phyloP scores from a whole-genome alignment of 2,797 vertebrate species.

The Cygnus olor region DNA sequence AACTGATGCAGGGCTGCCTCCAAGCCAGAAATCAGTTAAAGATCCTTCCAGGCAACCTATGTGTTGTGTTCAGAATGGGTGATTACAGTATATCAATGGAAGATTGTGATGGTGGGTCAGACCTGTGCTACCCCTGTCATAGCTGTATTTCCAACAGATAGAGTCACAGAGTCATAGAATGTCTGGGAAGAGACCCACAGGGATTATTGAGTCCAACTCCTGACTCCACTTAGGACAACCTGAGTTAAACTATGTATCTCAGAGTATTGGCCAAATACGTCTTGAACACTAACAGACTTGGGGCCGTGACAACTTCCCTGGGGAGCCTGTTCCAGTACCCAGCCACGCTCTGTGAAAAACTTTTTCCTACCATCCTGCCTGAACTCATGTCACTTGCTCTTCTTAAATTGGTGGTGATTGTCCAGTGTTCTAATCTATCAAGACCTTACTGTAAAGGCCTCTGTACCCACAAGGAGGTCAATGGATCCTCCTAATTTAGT shows the following conservation, averaged over 20 bases:
- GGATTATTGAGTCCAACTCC: neutral
- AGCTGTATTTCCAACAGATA: accelerated
- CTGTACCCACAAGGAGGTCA: too few species aligned
- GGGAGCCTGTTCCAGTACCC: neutral
- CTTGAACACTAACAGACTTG: neutral
- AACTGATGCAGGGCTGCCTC: neutral
- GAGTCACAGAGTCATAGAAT: neutral
- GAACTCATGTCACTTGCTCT: too few species aligned
- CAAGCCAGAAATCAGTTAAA: neutral
- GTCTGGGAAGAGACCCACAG: neutral
- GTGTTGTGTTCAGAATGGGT: neutral
- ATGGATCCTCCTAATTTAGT: too few species aligned
- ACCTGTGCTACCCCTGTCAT: neutral
- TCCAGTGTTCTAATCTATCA: too few species aligned
- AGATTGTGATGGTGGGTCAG: accelerated
- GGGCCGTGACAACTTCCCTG: too few species aligned
- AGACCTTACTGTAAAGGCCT: too few species aligned
- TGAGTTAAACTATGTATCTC: neutral
- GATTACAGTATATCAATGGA: neutral
- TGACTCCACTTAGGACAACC: neutral
- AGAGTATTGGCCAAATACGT: neutral
- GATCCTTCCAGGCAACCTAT: neutral
- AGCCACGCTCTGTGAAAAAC: neutral
- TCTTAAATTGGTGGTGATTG: too few species aligned
- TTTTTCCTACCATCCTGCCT: too few species aligned